Evolutionary conservation across 1,140 invertebrate species (phyloP).

Genomic region (Pseudomyrmex gracilis): DNA sequence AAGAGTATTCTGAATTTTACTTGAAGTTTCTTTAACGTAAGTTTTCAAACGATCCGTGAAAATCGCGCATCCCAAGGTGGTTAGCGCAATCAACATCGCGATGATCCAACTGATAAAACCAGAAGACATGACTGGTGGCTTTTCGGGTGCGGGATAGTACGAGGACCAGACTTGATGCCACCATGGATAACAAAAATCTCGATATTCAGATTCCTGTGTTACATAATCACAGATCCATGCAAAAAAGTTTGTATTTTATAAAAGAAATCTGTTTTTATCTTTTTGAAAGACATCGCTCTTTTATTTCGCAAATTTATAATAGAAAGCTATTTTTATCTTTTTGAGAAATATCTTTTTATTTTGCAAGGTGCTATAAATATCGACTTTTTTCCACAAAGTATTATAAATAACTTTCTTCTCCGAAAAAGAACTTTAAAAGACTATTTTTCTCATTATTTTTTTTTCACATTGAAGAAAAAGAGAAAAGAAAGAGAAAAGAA

Average conservation of each 20-base stretch:
- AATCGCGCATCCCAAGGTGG: slow-evolving; percentile 66
- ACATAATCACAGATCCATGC: not conserved
- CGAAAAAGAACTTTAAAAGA: not conserved
- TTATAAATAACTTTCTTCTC: not conserved
- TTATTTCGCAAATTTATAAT: too few relatives aligned
- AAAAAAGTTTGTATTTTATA: not conserved
- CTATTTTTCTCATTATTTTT: not conserved
- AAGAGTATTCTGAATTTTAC: not conserved
- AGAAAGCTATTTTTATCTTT: not conserved
- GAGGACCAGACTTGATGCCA: slow-evolving; percentile 81
- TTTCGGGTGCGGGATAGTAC: slow-evolving; percentile 75
- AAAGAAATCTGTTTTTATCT: not conserved
- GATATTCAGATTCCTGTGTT: slow-evolving; percentile 76
- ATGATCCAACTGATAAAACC: slow-evolving; percentile 81
- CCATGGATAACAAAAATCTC: slow-evolving; percentile 73
- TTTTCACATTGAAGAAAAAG: not conserved
- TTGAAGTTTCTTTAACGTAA: slow-evolving; percentile 10
- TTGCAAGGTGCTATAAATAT: not conserved
- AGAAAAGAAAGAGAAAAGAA: too few relatives aligned
- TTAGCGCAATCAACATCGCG: slow-evolving; percentile 76
- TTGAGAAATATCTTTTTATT: not conserved
- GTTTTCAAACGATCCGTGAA: slow-evolving; percentile 58
- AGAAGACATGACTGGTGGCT: slow-evolving; percentile 76
- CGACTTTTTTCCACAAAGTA: too few relatives aligned
- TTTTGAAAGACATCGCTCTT: too few relatives aligned